Evolutionary conservation across 2,797 vertebrate species (phyloP).

Genomic region (Hirundo rustica): DNA sequence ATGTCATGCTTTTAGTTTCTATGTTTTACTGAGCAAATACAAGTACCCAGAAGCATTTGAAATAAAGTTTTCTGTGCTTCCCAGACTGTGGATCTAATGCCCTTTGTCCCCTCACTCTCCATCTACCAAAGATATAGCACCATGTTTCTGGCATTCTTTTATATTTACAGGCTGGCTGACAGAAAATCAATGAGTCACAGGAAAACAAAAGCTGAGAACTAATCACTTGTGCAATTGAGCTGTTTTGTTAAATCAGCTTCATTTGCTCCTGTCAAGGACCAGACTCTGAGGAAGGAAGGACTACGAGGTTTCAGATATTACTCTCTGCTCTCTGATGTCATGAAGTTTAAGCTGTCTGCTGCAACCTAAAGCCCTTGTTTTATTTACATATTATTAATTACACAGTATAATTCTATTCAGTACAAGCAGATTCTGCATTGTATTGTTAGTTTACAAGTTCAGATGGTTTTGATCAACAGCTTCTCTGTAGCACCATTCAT

Average conservation of each 20-base stretch:
- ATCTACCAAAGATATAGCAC: neutral
- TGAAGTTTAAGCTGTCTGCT: neutral
- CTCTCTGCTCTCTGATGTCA: neutral
- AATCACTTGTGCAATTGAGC: neutral
- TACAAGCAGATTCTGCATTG: neutral
- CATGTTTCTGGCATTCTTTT: neutral
- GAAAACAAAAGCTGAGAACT: neutral
- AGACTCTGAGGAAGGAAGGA: neutral
- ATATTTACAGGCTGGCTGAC: neutral
- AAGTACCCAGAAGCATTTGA: neutral
- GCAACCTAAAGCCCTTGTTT: neutral
- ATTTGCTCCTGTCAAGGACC: neutral
- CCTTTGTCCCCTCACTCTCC: neutral
- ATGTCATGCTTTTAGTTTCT: neutral
- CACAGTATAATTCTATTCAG: neutral
- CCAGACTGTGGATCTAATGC: neutral
- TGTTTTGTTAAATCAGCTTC: neutral
- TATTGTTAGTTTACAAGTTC: neutral
- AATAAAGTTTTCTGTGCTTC: neutral
- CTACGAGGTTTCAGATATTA: neutral
- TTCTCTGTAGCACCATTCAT: neutral
- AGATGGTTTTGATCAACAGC: neutral
- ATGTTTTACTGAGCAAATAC: neutral
- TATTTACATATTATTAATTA: neutral
- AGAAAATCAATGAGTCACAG: neutral